phyloP scores from a whole-genome alignment of 2,113 vertebrate species.

The Petrocephalus zakoni region DNA sequence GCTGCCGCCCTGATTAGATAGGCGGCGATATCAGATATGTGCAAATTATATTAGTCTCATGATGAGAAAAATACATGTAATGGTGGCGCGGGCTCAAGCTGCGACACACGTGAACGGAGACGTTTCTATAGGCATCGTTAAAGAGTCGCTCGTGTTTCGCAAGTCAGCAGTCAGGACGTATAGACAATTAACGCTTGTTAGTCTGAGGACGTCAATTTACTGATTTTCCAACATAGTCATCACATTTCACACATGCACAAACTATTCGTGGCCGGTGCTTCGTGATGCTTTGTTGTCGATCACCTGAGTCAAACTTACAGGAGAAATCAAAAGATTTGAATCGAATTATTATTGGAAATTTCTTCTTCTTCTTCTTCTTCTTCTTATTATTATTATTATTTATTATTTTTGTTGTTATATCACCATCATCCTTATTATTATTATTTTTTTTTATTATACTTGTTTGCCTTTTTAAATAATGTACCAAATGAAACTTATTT shows the following conservation, averaged over 20 bases:
- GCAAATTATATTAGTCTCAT: background rate
- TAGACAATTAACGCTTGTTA: background rate
- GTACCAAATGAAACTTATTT: background rate
- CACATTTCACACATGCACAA: background rate
- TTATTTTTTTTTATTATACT: background rate
- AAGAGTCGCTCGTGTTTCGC: background rate
- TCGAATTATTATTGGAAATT: background rate
- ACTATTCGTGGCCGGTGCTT: background rate
- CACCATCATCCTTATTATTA: no score
- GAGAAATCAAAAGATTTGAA: background rate
- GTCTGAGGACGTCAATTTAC: background rate
- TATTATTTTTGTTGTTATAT: no score
- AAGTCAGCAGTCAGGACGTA: background rate
- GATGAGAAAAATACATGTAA: background rate
- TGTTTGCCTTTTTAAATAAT: background rate
- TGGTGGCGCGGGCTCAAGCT: background rate
- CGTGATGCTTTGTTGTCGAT: background rate
- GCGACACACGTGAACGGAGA: background rate
- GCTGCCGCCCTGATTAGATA: background rate
- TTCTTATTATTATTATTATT: no score
- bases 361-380: no score
- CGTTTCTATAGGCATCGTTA: background rate
- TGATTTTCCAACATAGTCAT: background rate
- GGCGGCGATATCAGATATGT: background rate
- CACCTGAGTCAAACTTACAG: background rate